Evolutionary conservation across 2,888 invertebrate genomes (phyloP).

Genomic region (Stenurella melanura): DNA sequence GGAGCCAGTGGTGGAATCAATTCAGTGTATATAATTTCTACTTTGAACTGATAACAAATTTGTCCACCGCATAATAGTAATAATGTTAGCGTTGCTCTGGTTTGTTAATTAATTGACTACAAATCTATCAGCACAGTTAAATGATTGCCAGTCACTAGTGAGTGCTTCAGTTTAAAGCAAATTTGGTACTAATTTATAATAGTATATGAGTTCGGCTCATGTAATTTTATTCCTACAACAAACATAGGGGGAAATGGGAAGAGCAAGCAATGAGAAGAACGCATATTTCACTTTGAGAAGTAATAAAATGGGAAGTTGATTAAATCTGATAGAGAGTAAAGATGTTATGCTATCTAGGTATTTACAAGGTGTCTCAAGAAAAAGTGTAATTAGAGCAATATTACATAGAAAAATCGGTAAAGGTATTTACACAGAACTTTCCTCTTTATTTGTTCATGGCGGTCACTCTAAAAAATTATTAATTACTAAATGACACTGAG

Average conservation of each 20-base stretch:
- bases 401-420: too few species aligned
- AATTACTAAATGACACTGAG: too few species aligned
- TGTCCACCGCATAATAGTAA: conserved; percentile 14
- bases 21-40: background rate
- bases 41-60: conserved; percentile 6
- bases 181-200: conserved; percentile 50
- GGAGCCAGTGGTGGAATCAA: too few species aligned
- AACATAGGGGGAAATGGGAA: background rate
- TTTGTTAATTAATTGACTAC: conserved; percentile 50
- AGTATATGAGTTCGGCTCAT: background rate
- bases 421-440: too few species aligned
- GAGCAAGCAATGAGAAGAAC: background rate
- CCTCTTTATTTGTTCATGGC: too few species aligned
- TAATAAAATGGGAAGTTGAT: background rate
- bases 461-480: too few species aligned
- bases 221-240: conserved; percentile 12
- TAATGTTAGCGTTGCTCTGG: conserved; percentile 11
- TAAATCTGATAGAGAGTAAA: too few species aligned
- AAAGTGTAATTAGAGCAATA: too few species aligned
- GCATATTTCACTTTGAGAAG: background rate
- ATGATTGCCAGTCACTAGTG: conserved; percentile 45
- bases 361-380: too few species aligned
- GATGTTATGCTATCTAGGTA: too few species aligned
- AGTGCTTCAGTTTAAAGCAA: conserved; percentile 48
- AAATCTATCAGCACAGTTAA: conserved; percentile 52